These are phyloP conservation scores for Apocheima hispidaria DNA, from an alignment of 2,888 invertebrate genomes.

Conservation along the genomic window DNA sequence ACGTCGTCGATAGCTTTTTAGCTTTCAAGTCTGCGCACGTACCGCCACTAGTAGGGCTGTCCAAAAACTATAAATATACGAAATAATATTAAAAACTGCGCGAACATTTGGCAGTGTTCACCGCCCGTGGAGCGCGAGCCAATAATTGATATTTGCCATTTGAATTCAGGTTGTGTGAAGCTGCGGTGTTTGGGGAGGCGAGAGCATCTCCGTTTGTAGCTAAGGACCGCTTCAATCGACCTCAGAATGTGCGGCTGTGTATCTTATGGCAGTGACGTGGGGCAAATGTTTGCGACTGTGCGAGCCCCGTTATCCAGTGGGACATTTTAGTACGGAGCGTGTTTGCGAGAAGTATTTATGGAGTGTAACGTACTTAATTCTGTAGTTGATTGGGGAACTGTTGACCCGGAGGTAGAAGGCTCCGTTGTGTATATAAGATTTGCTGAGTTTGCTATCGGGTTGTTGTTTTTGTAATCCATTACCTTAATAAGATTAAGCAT, in stretches of 20 bases:
- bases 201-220: slow-evolving; percentile 38
- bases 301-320: slow-evolving; percentile 45
- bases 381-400: slow-evolving; percentile 41
- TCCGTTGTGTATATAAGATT: slow-evolving; percentile 17
- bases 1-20: slow-evolving; percentile 15
- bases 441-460: slow-evolving; percentile 10
- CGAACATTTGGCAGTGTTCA: slow-evolving; percentile 29
- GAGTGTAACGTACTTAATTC: slow-evolving; percentile 49
- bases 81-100: slow-evolving; percentile 43
- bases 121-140: slow-evolving; percentile 18
- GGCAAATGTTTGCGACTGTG: slow-evolving; percentile 57
- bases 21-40: slow-evolving; percentile 38
- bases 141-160: slow-evolving; percentile 66
- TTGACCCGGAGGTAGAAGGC: slow-evolving; percentile 22
- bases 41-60: slow-evolving; percentile 31
- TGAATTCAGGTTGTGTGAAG: slow-evolving; percentile 68
- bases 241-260: slow-evolving; percentile 55
- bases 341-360: slow-evolving; percentile 53
- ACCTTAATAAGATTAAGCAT: slow-evolving; percentile 6
- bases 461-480: slow-evolving; percentile 4
- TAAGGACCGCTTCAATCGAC: slow-evolving; percentile 65
- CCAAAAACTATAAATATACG: slow-evolving; percentile 46
- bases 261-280: slow-evolving; percentile 65
- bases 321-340: slow-evolving; percentile 49
- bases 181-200: slow-evolving; percentile 44